These are phyloP conservation scores for Lampris megalopsis DNA, from an alignment of 2,113 vertebrate species.

Conservation along the genomic window DNA sequence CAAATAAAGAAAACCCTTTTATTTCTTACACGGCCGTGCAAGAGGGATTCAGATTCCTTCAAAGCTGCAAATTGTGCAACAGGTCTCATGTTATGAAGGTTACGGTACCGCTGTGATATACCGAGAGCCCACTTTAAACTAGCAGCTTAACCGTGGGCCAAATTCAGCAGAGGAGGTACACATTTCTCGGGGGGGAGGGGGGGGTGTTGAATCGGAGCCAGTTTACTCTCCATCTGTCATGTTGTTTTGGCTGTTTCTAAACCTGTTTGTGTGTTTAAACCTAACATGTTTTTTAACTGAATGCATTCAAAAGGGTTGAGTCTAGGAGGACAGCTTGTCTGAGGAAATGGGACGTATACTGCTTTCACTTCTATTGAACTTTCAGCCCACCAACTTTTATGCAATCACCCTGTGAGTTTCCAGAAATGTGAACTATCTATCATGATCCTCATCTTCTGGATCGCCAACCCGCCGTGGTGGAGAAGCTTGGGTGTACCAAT, in stretches of 20 bases:
- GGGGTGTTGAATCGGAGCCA: conserved; percentile 11
- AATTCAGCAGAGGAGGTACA: conserved; percentile 1
- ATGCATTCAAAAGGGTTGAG: neutral
- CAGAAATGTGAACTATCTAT: no score
- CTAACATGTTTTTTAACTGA: conserved; percentile 26
- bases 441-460: no score
- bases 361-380: neutral
- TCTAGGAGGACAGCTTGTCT: neutral
- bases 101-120: neutral
- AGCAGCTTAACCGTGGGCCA: neutral
- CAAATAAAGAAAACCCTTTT: neutral
- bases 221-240: conserved; percentile 46
- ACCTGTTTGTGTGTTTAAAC: neutral
- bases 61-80: no score
- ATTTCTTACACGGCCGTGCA: neutral
- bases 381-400: neutral
- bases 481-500: no score
- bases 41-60: neutral
- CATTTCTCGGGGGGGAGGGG: neutral
- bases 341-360: neutral
- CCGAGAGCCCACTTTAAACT: conserved; percentile 5
- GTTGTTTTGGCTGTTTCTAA: conserved; percentile 18
- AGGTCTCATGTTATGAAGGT: no score
- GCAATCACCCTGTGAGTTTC: neutral
- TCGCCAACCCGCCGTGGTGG: no score